Evolutionary conservation across 2,888 invertebrate species (phyloP), one percentile per base, ranked within the genome.

Genomic region (Sturmia bella): DNA sequence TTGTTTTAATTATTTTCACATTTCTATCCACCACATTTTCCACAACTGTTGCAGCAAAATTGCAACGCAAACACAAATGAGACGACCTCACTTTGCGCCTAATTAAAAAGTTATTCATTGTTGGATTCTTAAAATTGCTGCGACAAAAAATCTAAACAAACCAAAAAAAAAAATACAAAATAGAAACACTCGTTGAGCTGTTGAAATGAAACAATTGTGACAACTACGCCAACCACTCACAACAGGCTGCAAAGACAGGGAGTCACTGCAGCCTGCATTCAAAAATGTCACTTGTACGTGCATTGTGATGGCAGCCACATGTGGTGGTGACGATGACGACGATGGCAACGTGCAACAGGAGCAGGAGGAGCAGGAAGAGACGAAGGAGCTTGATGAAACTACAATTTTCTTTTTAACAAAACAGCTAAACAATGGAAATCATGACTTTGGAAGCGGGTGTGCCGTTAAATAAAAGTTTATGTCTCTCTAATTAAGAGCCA

Each of bases 21-120:
- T 56, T 21, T 24, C 12, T 32, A 32, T 24, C 21, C 1, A 21
- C 1, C 27, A 21, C 41, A 41, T 52, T 15, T 15, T 19, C 15
- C 17, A 12, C 48, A 69, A 75, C 50, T 64, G 75, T 50, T 72
- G 70, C 75, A 75, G 39, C 84, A 87, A 87, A 88, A 87, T 86
- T 88, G 86, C 86, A 87, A 85, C 7, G 7, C 86, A 87, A 52
- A 69, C 39, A 52, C 27, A 52, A 66, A 64, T 19, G 15, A 59
- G 15, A 73, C 37, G 43, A 43, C 43, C 59, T 45, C 24, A 73
- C 72, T 63, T 73, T 77, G 68, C 24, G 63, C 50, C 76, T 73
- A 81, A 73, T 73, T 73, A 81, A 76, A 73, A 81, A 52, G 11
- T 68, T 73, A 45, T 45, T 39, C 59, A 59, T 75, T 70, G 56